phyloP scores from a whole-genome alignment of 2,888 invertebrate species.

The Mechanitis mazaeus region DNA sequence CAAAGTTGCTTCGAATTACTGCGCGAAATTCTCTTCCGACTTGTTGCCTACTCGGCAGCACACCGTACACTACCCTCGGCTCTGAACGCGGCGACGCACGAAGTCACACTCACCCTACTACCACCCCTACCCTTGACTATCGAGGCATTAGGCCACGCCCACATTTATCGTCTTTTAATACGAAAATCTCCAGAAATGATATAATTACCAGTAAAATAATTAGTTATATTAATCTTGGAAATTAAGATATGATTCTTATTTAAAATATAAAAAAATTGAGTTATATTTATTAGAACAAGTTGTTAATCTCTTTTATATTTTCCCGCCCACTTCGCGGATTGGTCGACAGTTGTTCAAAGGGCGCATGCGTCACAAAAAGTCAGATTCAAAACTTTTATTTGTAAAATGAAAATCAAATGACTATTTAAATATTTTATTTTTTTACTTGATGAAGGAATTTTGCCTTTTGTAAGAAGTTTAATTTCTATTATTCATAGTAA shows the following conservation, averaged over 20 bases:
- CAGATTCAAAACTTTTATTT: too few species aligned
- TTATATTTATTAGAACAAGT: too few species aligned
- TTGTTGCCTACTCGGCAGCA: conserved; percentile 50
- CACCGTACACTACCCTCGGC: conserved; percentile 49
- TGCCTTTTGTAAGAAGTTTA: too few species aligned
- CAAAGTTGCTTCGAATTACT: conserved; percentile 39
- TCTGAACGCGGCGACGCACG: conserved; percentile 45
- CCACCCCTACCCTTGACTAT: conserved; percentile 29
- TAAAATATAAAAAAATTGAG: too few species aligned
- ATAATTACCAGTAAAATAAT: background rate
- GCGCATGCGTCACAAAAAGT: conserved; percentile 10
- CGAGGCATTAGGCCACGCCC: conserved; percentile 34
- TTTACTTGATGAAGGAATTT: too few species aligned
- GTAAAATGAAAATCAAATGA: too few species aligned
- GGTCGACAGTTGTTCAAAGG: conserved; percentile 2
- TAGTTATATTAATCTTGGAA: too few species aligned
- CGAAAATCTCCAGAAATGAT: background rate
- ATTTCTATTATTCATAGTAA: too few species aligned
- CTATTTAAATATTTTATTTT: too few species aligned
- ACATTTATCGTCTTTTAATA: conserved; percentile 23
- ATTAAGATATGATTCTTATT: too few species aligned
- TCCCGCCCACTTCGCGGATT: conserved; percentile 13
- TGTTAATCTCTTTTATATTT: background rate
- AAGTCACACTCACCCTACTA: conserved; percentile 46
- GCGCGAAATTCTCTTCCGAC: conserved; percentile 41